phyloP scores from a whole-genome alignment of 1,140 invertebrate species.

The Drosophila murphyi region DNA sequence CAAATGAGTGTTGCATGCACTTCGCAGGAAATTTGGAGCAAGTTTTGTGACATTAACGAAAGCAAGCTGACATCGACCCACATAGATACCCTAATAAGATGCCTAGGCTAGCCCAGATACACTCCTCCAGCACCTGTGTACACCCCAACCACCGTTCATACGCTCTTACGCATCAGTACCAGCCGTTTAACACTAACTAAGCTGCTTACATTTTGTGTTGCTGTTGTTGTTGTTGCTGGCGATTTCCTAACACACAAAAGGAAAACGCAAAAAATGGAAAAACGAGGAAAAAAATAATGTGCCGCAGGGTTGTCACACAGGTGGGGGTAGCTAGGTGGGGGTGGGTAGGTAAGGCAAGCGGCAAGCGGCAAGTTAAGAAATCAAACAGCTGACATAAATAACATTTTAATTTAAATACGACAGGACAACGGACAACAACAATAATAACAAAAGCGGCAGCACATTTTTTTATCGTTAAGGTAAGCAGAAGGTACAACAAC shows the following conservation, averaged over 20 bases:
- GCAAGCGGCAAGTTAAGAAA: constrained; percentile 70
- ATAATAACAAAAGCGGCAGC: constrained; percentile 56
- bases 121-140: background rate
- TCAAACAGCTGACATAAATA: constrained; percentile 83
- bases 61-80: too few species aligned
- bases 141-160: background rate
- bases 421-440: constrained; percentile 61
- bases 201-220: constrained; percentile 54
- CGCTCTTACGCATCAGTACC: constrained; percentile 48
- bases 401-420: constrained; percentile 83
- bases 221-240: constrained; percentile 19
- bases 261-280: constrained; percentile 43
- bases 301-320: constrained; percentile 26
- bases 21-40: too few species aligned
- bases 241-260: constrained; percentile 66
- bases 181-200: constrained; percentile 80
- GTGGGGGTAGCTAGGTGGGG: constrained; percentile 1
- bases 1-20: too few species aligned
- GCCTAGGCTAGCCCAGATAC: background rate
- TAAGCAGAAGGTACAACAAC: constrained; percentile 71
- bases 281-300: constrained; percentile 59
- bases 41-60: too few species aligned
- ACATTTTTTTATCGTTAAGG: constrained; percentile 80
- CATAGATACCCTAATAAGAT: too few species aligned
- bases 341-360: constrained; percentile 4